Evolutionary conservation across 2,888 invertebrate species (phyloP), one percentile per base, ranked within the genome.

Genomic region (Eumerus sabulonum): DNA sequence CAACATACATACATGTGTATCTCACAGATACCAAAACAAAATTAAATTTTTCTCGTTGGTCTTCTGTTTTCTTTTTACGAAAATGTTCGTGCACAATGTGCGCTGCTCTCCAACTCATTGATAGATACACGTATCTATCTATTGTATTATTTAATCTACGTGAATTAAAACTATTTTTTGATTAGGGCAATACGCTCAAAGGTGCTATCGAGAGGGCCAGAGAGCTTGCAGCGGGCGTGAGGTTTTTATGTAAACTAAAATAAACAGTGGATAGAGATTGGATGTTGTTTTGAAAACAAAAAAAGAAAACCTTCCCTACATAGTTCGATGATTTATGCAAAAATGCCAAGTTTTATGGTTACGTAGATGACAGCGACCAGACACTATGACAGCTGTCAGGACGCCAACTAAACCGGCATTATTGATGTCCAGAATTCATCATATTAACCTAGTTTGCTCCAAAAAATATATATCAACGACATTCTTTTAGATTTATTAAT

Each of bases 101-200:
- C 56, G 66, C 42, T 66, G 27, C 47, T 72, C 27, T 40, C 57
- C 19, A 35, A 56, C 60, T 54, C 48, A 40, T 60, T 53, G n/a
- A 45, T 40, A 17, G 36, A 74, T 53, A 70, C 53, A 54, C 45
- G 16, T 68, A 51, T 59, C 38, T 54, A 53, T 71, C 71, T 71
- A 47, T 60, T 71, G 64, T 71, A 71, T 66, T 71, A 76, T 76
- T 76, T 51, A 66, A 76, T 71, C 66, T 64, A 57, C 62, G 7
- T 7, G 3, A 4, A 27, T 4, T 27, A 7, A 27, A 27, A 27
- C 27, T 27, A 27, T 27, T 27, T 27, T 27, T 27, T 27, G 27
- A 27, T 27, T 27, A 27, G 70, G 40, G 11, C 40, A 11, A 40
- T 4, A 27, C 27, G 27, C 27, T 27, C 27, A 40, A 40, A 40